phyloP scores from a whole-genome alignment of 92 coral and sea anemone species.

The Parazoanthus darwini region DNA sequence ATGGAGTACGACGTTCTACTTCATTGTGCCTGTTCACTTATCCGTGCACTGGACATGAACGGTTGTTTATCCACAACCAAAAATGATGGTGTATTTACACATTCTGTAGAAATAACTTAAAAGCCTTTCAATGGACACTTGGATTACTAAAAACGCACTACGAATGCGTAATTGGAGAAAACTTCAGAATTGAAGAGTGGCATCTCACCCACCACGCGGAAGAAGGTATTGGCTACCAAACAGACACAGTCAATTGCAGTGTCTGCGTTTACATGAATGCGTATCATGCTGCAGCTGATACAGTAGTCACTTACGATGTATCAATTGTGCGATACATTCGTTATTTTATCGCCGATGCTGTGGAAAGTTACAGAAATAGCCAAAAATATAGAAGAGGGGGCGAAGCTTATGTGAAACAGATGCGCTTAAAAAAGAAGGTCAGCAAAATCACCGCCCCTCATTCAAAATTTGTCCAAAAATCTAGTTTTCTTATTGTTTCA shows the following conservation, averaged over 20 bases:
- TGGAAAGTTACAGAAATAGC: too few relatives aligned
- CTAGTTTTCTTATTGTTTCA: too few relatives aligned
- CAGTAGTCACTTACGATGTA: too few relatives aligned
- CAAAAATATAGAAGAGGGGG: too few relatives aligned
- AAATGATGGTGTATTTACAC: conserved; percentile 37
- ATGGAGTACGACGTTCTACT: conserved; percentile 14
- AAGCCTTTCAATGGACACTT: neutral
- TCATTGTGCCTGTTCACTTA: conserved; percentile 20
- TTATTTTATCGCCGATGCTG: too few relatives aligned
- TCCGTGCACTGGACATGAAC: conserved; percentile 28
- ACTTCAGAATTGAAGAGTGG: neutral
- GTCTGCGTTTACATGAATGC: too few relatives aligned
- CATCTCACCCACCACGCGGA: neutral
- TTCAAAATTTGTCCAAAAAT: too few relatives aligned
- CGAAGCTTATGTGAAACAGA: too few relatives aligned
- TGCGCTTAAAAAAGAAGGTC: too few relatives aligned
- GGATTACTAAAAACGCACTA: neutral
- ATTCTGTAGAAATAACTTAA: neutral
- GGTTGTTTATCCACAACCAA: conserved; percentile 29
- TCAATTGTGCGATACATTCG: neutral
- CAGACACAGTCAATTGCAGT: neutral
- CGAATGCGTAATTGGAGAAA: neutral
- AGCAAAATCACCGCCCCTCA: too few relatives aligned
- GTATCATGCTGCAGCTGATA: too few relatives aligned
- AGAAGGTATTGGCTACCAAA: neutral